Base-by-base conservation (phyloP, 2,888 invertebrate species). In the Drosophila parthenogenetica region DNA sequence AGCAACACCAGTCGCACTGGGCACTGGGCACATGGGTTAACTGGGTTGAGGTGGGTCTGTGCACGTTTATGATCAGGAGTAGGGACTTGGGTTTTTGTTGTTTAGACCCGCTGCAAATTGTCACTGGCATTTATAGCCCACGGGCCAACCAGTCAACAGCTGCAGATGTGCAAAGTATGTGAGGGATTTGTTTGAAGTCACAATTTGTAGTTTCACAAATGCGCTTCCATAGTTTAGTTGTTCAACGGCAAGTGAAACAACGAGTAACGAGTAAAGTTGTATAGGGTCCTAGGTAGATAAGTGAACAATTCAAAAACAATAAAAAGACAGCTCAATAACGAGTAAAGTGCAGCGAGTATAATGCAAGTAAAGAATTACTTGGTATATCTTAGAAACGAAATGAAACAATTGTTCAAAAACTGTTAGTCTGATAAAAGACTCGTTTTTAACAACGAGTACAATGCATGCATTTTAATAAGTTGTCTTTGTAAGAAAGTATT, bases 101-200 rank as follows among this genome's bases (percentile, higher is more conserved):
- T 66, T 58, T 65, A 50, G 57, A 61, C 67, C 75, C 74, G 59
- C 43, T 77, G 82, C 79, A 87, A 87, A 87, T 83, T 83, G 79
- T 83, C 87, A 83, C 76, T 81, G 74, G 73, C 87, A 84, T 83
- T 83, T 86, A 70, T 78, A 74, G 81, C 82, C 85, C 68, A 49
- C 68, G 68, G 78, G 37, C 49, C 48, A 40, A 19, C 55, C 49
- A 68, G 60, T 67, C 60, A 60, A 69, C 65, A 67, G 69, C 55
- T 78, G 69, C 51, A 61, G 49, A 43, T 49, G 55, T 67, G 14
- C 29, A 2, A 29, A 29, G 8, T 29, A 29, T 64, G 67, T 13
- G 32, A 45, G n/a, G 40, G 45, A 54, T 69, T 66, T 58, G 61
- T 69, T 61, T 73, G 63, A 63, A 66, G 69, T 57, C 55, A 7